A percentile compares a stretch with the other conserved stretches of the same genome.
phyloP scores from a whole-genome alignment of 53 echinoderm and acorn worm species.

The Actinopyga echinites region DNA sequence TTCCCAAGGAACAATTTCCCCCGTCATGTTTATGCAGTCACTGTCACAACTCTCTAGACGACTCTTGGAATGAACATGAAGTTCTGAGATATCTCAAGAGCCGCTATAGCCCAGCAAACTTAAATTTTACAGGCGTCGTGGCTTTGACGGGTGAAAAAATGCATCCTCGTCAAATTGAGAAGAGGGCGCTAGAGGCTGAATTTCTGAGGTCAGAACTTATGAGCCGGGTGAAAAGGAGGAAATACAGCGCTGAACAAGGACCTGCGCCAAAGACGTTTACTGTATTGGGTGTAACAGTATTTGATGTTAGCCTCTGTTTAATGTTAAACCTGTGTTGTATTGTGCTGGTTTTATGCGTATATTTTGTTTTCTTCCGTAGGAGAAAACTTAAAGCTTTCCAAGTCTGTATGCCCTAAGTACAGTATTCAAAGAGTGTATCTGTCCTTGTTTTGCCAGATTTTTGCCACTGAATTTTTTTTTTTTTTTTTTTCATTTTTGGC shows the following conservation, averaged over 20 bases:
- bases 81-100: slow-evolving; percentile 75
- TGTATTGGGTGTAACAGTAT: slow-evolving; percentile 66
- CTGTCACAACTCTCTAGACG: slow-evolving; percentile 49
- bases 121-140: slow-evolving; percentile 42
- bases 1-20: slow-evolving; percentile 82
- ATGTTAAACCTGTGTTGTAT: slow-evolving; percentile 69
- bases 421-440: background rate
- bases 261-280: background rate
- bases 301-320: slow-evolving; percentile 90
- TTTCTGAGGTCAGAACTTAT: background rate
- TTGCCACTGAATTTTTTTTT: background rate
- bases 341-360: slow-evolving; percentile 64
- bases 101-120: slow-evolving; percentile 63
- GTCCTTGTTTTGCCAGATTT: background rate
- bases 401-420: background rate
- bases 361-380: slow-evolving; percentile 75
- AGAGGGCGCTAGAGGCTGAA: background rate
- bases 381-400: slow-evolving; percentile 53
- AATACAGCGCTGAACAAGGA: background rate
- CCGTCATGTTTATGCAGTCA: slow-evolving; percentile 54
- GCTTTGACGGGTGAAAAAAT: background rate
- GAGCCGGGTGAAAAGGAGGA: background rate
- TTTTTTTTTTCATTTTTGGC: too few species aligned
- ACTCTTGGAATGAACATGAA: slow-evolving; percentile 62
- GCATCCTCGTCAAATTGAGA: background rate